Conservation (phyloP, 2,888 invertebrate species). For the Polydrusus tereticollis region DNA sequence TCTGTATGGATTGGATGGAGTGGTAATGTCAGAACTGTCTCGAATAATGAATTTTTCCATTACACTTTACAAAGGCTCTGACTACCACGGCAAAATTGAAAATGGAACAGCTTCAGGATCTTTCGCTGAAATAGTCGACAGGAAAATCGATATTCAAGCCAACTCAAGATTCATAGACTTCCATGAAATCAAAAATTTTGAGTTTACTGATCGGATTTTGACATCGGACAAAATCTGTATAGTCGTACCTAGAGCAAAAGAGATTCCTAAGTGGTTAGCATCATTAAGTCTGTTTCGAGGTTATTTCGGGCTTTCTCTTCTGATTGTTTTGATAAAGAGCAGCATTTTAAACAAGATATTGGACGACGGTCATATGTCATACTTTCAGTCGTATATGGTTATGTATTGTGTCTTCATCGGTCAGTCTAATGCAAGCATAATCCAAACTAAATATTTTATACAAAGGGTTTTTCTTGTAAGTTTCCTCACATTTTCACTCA, state of each 20-base stretch:
- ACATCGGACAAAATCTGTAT: conserved; percentile 65
- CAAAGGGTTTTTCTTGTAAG: conserved; percentile 7
- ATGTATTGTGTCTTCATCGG: conserved; percentile 8
- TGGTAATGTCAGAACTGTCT: conserved; percentile 48
- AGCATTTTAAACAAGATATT: neutral
- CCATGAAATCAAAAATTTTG: conserved; percentile 62
- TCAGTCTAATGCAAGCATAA: neutral
- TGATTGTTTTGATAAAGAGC: neutral
- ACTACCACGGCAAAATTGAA: conserved; percentile 23
- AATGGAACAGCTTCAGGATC: conserved; percentile 56
- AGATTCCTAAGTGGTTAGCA: conserved; percentile 66
- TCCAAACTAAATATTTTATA: neutral
- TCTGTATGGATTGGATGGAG: conserved; percentile 63
- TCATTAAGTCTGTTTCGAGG: conserved; percentile 48
- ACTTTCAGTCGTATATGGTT: neutral
- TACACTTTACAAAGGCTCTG: conserved; percentile 39
- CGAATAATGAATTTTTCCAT: conserved; percentile 16
- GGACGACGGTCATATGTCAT: neutral
- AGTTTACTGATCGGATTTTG: conserved; percentile 62
- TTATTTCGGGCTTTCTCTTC: neutral
- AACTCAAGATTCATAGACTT: conserved; percentile 65
- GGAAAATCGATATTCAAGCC: conserved; percentile 62
- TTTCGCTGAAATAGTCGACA: conserved; percentile 63
- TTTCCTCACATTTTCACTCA: conserved; percentile 53
- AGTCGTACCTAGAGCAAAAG: conserved; percentile 65